phyloP scores from a whole-genome alignment of 2,113 vertebrate species.

The Conger conger region DNA sequence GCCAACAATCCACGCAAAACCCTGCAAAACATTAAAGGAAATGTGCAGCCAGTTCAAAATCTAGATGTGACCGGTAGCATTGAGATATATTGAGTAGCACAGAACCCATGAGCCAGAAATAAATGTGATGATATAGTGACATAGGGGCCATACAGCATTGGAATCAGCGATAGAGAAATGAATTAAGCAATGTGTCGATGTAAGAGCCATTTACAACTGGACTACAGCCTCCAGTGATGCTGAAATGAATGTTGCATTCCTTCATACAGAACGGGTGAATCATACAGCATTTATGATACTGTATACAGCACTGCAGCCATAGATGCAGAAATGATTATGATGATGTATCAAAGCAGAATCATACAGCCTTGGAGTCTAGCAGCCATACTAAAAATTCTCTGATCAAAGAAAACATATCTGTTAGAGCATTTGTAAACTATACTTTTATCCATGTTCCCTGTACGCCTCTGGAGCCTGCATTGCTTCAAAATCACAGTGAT shows the following conservation, averaged over 20 bases:
- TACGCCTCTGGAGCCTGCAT: slow-evolving; percentile 6
- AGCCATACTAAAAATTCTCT: slow-evolving; percentile 2
- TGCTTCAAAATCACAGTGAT: slow-evolving; percentile 27
- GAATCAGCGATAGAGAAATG: neutral
- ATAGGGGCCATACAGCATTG: neutral
- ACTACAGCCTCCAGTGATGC: neutral
- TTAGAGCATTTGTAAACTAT: slow-evolving; percentile 14
- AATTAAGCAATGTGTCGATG: neutral
- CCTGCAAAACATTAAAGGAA: neutral
- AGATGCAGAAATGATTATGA: too few species aligned
- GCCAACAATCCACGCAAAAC: neutral
- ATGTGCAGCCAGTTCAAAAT: neutral
- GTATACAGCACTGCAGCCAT: too few species aligned
- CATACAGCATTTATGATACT: too few species aligned
- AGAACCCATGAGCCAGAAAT: neutral
- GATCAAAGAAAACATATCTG: slow-evolving; percentile 13
- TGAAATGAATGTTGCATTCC: neutral
- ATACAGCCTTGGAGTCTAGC: neutral
- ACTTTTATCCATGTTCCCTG: slow-evolving; percentile 11
- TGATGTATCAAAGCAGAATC: too few species aligned
- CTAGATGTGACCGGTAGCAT: neutral
- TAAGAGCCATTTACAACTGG: neutral
- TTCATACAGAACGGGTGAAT: neutral
- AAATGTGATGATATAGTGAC: neutral
- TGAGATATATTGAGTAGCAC: neutral